phyloP scores from a whole-genome alignment of 2,113 vertebrate genomes.

The Colistium nudipinnis region DNA sequence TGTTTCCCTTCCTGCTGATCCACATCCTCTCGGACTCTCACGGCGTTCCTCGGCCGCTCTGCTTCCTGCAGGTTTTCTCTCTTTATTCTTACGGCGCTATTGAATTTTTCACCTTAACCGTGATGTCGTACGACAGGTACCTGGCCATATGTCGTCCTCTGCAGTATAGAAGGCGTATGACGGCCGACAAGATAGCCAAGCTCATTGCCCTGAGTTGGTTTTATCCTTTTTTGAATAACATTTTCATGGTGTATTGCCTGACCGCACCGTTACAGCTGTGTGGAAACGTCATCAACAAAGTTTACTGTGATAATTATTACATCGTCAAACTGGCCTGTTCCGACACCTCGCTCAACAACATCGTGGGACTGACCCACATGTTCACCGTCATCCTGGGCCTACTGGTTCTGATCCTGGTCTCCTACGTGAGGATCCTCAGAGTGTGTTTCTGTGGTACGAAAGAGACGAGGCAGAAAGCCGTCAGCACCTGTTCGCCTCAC shows the following conservation, averaged over 20 bases:
- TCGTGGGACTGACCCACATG: background rate
- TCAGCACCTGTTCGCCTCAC: constrained; percentile 55
- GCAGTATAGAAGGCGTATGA: background rate
- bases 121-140: constrained; percentile 16
- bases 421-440: background rate
- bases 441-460: constrained; percentile 17
- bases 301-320: constrained; percentile 64
- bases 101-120: constrained; percentile 55
- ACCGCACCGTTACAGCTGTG: constrained; percentile 10
- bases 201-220: constrained; percentile 53
- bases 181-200: rapidly evolving
- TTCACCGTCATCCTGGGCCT: background rate
- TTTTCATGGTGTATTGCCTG: background rate
- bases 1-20: constrained; percentile 2
- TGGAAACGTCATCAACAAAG: constrained; percentile 42
- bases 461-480: constrained; percentile 32
- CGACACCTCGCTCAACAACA: constrained; percentile 49
- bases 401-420: background rate
- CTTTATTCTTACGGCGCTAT: background rate
- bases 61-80: constrained; percentile 54
- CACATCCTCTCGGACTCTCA: constrained; percentile 2
- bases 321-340: constrained; percentile 66
- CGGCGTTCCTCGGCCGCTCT: background rate
- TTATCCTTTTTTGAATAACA: constrained; percentile 6
- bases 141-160: constrained; percentile 14